These are phyloP conservation scores for Orientallactaga sibirica DNA, from an alignment of 2,797 vertebrate genomes.

Conservation along the genomic window DNA sequence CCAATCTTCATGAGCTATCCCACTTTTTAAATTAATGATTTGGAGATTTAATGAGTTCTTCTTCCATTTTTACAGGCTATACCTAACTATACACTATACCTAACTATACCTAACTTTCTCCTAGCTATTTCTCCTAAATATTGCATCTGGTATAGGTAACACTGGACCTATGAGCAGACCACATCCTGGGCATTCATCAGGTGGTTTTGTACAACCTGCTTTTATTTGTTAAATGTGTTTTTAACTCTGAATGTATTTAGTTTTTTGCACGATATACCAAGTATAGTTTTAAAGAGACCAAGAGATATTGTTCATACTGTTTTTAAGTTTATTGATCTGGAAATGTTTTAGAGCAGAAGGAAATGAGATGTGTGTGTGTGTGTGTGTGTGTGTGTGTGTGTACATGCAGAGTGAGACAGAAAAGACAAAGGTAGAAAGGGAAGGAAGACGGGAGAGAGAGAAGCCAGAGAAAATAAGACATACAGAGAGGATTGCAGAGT, in stretches of 20 bases:
- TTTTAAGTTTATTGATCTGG: background rate
- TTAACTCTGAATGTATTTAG: too few species aligned
- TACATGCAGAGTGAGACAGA: background rate
- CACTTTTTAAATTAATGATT: conserved; percentile 68
- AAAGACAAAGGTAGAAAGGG: background rate
- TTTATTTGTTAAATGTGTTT: too few species aligned
- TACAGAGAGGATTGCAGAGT: background rate
- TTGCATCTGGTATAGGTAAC: background rate
- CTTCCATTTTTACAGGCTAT: background rate
- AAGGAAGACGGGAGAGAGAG: background rate
- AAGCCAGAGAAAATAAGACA: background rate
- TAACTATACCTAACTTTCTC: too few species aligned
- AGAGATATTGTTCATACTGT: background rate
- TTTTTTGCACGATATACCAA: background rate
- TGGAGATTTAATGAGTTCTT: conserved; percentile 57
- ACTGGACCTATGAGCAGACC: too few species aligned
- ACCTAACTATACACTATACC: background rate
- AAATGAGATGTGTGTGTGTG: background rate
- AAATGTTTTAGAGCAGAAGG: conserved; percentile 27
- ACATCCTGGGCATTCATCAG: too few species aligned
- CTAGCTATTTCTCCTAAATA: background rate
- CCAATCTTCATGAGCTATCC: conserved; percentile 39
- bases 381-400: background rate
- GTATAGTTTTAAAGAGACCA: conserved; percentile 40
- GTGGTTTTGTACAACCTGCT: too few species aligned